Evolutionary conservation across 1,140 invertebrate genomes (phyloP), one percentile per base, ranked within the genome.

Genomic region (Capitella teleta): DNA sequence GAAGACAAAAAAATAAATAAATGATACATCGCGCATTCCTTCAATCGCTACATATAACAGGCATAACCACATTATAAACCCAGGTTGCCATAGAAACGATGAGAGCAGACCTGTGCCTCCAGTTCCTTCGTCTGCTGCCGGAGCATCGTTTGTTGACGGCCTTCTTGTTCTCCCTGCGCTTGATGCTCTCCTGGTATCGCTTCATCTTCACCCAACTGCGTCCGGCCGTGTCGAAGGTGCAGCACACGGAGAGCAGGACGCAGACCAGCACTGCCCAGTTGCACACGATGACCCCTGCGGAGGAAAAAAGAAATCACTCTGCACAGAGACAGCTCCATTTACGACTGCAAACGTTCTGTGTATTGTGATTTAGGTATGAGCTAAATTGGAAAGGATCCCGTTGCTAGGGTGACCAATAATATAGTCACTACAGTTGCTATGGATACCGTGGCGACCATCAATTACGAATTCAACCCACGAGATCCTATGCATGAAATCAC

Each of bases 171-270:
- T 85, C 81, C 19, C 80, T 79, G 56, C 85, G 82, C 56, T 80
- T 79, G 78, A 88, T 79, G 38, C 84, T 87, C 34, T 84, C 77
- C 67, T 90, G 86, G 67, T 87, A 91, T 55, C 84, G 79, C 68
- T 89, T 90, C 85, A 91, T 88, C 73, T 90, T 90, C 0, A 91
- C 86, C 87, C 87, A 92, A n/a, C 85, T 87, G 23, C 85, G 74
- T 8, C 87, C 87, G 3, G 87, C 87, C 0, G 84, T 75, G 70
- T 92, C 87, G 66, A 86, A 92, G 14, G 84, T 84, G 66, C 87
- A 91, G 86, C 86, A 90, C 1, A 85, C 80, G 0, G 84, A 87
- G 45, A 87, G 79, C 25, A 86, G 58, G 18, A 87, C 78, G 21
- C 79, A 80, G 30, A 84, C 73, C 51, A 89, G 64, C 43, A 90